A percentile compares a stretch with the other conserved stretches of the same genome.
Evolutionary conservation across 2,113 vertebrate genomes (phyloP).

Genomic region (Burhinus oedicnemus): DNA sequence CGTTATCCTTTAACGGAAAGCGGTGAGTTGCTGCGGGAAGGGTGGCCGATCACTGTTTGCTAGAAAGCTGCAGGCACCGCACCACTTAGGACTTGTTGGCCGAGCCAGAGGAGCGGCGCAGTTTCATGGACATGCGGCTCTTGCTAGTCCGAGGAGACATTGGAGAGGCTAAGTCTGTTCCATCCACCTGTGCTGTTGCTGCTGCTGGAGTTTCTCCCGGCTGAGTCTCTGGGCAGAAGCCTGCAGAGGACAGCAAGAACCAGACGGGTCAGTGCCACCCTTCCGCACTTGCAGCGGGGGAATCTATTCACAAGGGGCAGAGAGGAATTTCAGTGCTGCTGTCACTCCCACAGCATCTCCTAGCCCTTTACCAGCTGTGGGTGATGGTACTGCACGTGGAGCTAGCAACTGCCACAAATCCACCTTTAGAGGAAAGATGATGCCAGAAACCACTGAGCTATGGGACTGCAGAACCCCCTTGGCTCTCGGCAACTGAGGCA

Average conservation of each 20-base stretch:
- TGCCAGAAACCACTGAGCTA: slow-evolving; percentile 17
- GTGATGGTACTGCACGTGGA: background rate
- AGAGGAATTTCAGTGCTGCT: slow-evolving; percentile 32
- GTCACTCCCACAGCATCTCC: slow-evolving; percentile 14
- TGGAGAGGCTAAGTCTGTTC: slow-evolving; percentile 93
- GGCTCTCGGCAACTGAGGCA: background rate
- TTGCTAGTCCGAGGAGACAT: slow-evolving; percentile 99
- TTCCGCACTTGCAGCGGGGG: accelerated
- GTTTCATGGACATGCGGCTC: slow-evolving; percentile 98
- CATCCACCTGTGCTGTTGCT: slow-evolving; percentile 84
- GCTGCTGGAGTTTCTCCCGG: slow-evolving; percentile 87
- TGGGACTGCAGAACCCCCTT: background rate
- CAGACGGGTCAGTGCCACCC: background rate
- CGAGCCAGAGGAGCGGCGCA: slow-evolving; percentile 95
- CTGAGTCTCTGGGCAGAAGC: slow-evolving; percentile 92
- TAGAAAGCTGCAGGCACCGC: slow-evolving; percentile 33
- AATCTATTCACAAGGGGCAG: background rate
- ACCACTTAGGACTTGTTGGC: slow-evolving; percentile 92
- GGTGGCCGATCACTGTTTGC: background rate
- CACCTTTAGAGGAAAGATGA: slow-evolving; percentile 13
- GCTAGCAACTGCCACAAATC: background rate
- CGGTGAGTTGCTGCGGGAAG: background rate
- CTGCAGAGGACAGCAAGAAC: slow-evolving; percentile 77
- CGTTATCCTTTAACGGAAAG: background rate
- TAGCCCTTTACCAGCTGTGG: slow-evolving; percentile 20